These are phyloP conservation scores for Zaprionus taronus DNA, from an alignment of 1,140 invertebrate genomes.

Conservation along the genomic window DNA sequence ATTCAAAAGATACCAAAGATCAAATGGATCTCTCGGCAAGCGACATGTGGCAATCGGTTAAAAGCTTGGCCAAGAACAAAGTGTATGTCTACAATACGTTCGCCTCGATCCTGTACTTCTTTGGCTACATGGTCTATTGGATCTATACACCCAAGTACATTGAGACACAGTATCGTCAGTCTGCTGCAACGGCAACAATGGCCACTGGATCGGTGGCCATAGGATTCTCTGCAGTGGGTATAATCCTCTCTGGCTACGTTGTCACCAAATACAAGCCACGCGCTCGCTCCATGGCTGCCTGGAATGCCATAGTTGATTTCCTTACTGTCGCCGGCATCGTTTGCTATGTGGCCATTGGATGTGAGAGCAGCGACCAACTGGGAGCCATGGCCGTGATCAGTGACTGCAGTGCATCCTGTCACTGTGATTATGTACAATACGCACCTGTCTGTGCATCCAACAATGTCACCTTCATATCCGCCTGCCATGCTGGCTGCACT, in stretches of 20 bases:
- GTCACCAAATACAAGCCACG: conserved; percentile 89
- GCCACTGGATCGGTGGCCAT: conserved; percentile 89
- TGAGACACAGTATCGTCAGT: conserved; percentile 90
- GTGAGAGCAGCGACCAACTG: conserved; percentile 85
- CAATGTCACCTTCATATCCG: conserved; percentile 88
- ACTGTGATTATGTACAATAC: conserved; percentile 88
- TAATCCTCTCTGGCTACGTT: conserved; percentile 88
- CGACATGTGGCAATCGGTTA: conserved; percentile 56
- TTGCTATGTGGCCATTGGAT: conserved; percentile 89
- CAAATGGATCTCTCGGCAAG: conserved; percentile 42
- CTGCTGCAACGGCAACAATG: conserved; percentile 88
- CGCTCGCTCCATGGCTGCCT: conserved; percentile 88
- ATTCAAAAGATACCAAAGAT: conserved; percentile 1
- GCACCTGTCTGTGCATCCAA: conserved; percentile 88
- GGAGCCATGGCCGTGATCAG: conserved; percentile 39
- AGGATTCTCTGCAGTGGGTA: conserved; percentile 89
- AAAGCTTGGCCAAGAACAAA: conserved; percentile 85
- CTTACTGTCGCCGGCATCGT: conserved; percentile 88
- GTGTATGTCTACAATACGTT: conserved; percentile 88
- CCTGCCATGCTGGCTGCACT: conserved; percentile 89
- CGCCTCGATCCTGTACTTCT: conserved; percentile 88
- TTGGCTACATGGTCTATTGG: conserved; percentile 90
- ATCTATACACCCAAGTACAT: conserved; percentile 92
- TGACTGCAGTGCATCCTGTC: conserved; percentile 87
- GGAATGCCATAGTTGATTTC: conserved; percentile 89